These are phyloP conservation scores for Enteromius radiatus DNA, from an alignment of 2,797 vertebrate genomes.

Conservation along the genomic window DNA sequence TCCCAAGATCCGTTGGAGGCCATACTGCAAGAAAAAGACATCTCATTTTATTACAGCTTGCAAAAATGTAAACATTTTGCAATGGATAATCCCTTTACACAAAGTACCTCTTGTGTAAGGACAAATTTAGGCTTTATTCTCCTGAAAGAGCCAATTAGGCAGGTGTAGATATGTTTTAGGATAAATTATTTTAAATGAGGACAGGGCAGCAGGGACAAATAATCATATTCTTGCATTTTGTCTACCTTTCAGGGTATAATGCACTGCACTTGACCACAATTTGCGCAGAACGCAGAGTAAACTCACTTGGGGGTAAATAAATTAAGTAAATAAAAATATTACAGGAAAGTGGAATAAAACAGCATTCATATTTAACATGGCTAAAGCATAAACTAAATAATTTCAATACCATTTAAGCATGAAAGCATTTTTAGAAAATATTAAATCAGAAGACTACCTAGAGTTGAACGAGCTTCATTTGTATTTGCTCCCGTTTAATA, in stretches of 20 bases:
- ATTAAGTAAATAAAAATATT: not conserved
- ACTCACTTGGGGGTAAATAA: not conserved
- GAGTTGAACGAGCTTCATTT: not conserved
- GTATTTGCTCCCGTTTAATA: conserved; percentile 8
- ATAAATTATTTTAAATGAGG: conserved; percentile 77
- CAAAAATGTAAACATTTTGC: not conserved
- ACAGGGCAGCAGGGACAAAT: conserved; percentile 75
- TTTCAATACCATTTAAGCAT: conserved; percentile 9
- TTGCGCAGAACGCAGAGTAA: not conserved
- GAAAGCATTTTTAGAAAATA: conserved; percentile 15
- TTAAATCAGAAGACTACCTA: conserved; percentile 2
- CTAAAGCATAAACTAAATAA: not conserved
- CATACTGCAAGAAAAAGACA: conserved; percentile 77
- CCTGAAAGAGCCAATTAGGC: conserved; percentile 72
- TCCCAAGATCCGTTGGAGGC: conserved; percentile 92
- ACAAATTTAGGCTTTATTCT: conserved; percentile 73
- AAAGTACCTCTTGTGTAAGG: conserved; percentile 59
- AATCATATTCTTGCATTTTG: conserved; percentile 69
- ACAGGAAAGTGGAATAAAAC: not conserved
- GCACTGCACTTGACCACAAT: conserved; percentile 58
- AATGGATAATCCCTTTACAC: conserved; percentile 39
- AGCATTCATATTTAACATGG: not conserved
- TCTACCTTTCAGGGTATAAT: conserved; percentile 20
- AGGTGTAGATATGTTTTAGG: conserved; percentile 69
- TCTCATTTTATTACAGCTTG: conserved; percentile 29